Evolutionary conservation across 2,797 vertebrate species (phyloP).

Genomic region (Tympanoctomys barrerae): DNA sequence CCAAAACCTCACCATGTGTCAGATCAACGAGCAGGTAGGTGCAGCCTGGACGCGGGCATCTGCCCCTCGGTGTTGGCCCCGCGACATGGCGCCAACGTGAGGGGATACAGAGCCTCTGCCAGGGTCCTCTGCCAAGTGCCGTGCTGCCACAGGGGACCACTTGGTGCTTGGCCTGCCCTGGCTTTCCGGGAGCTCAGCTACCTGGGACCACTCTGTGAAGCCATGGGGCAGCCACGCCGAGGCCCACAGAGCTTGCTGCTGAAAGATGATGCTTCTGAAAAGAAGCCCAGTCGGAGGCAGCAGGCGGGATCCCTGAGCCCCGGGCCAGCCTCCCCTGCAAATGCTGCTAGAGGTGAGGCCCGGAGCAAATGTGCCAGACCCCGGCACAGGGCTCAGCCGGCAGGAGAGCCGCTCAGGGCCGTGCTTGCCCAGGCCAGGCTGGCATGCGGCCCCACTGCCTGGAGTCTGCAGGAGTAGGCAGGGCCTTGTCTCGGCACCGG

Average conservation of each 20-base stretch:
- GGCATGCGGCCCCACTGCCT: rapidly evolving
- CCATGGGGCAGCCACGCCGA: not conserved
- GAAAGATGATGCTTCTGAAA: not conserved
- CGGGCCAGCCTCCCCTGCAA: rapidly evolving
- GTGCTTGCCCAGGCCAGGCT: not conserved
- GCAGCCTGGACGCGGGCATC: rapidly evolving
- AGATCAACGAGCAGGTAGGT: conserved; percentile 96
- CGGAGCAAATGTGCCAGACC: rapidly evolving
- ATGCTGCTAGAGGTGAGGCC: not conserved
- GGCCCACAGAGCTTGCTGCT: rapidly evolving
- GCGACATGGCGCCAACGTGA: rapidly evolving
- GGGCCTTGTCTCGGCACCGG: not conserved
- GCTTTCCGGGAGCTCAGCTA: not conserved
- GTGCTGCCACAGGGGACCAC: not conserved
- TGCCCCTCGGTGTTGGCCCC: not conserved
- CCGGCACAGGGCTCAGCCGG: rapidly evolving
- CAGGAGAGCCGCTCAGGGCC: not conserved
- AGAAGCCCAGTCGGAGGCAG: not conserved
- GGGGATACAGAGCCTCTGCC: not conserved
- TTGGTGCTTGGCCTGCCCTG: rapidly evolving
- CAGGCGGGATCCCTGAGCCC: not conserved
- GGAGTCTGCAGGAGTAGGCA: rapidly evolving
- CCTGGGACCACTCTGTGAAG: not conserved
- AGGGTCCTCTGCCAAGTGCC: not conserved
- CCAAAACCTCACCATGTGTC: conserved; percentile 95